These are phyloP conservation scores for Campopleginae sp. DNA, from an alignment of 2,888 invertebrate genomes.

Conservation along the genomic window DNA sequence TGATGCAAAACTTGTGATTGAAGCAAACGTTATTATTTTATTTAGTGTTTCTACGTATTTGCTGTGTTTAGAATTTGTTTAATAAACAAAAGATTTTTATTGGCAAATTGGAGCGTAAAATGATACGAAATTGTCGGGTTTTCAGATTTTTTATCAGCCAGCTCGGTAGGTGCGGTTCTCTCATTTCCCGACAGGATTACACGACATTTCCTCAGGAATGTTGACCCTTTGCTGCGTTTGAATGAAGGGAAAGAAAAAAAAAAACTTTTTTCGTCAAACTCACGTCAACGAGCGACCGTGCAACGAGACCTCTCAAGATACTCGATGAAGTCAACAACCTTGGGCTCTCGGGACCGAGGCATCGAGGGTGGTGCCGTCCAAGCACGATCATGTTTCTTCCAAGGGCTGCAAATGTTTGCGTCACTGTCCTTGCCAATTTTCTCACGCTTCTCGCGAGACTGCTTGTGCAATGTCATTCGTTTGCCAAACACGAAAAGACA, in stretches of 20 bases:
- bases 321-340: conserved; percentile 77
- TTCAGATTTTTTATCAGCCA: conserved; percentile 54
- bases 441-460: conserved; percentile 83
- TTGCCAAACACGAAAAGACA: conserved; percentile 89
- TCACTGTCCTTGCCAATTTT: conserved; percentile 67
- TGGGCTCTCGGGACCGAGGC: conserved; percentile 73
- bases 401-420: conserved; percentile 64
- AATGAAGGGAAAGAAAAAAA: background rate
- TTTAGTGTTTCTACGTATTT: background rate
- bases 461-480: conserved; percentile 71
- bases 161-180: background rate
- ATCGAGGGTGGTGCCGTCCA: conserved; percentile 76
- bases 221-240: background rate
- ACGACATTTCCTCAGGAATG: conserved; percentile 28
- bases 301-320: conserved; percentile 73
- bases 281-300: conserved; percentile 64
- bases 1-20: conserved; percentile 50
- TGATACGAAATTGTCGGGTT: conserved; percentile 54
- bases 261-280: background rate
- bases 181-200: background rate
- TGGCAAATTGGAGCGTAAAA: background rate
- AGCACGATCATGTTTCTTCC: conserved; percentile 75
- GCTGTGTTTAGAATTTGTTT: background rate
- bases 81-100: background rate
- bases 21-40: background rate